Base-by-base conservation (phyloP, 64 coral and sea anemone genomes). In the Montipora foliosa region DNA sequence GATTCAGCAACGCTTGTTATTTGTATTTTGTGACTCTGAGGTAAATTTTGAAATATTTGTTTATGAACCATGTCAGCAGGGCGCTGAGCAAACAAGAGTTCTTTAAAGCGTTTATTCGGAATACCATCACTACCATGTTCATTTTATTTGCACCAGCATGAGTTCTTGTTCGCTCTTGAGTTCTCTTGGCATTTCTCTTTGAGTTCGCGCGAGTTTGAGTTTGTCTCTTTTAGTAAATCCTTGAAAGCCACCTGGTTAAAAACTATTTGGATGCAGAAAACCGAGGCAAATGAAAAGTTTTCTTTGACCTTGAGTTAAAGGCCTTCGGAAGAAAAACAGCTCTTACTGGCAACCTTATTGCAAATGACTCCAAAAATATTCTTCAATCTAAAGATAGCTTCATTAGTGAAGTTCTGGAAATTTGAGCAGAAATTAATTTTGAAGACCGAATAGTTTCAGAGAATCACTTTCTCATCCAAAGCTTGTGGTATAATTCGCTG, bases 271-370 rank as follows among this genome's bases (percentile, higher is more conserved):
- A 87, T 49, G 37, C 47, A 44, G 46, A 45, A 17, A 87, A 87
- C 59, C 58, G 49, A 83, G 80, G 80, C 22, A 83, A 83, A 44
- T 83, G 80, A 51, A 83, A 83, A 83, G 12, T 52, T 84, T 44
- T 87, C 24, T 70, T 87, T 87, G 57, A 68, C 16, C 69, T 69
- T 17, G 25, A 73, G 49, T 55, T 55, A 55, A 55, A 55, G 52
- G 7, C 67, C 47, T 52, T 55, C 0, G 70, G 48, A 21, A 72
- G 69, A 75, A 88, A 88, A 88, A 69, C 16, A 16, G 83, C 13
- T 44, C 70, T 87, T 22, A 19, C 37, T 64, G 64, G 83, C 64
- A 87, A 37, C 37, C 37, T 37, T 37, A 37, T 2, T 37, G 37
- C 37, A 37, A 37, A 37, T 37, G 37, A 37, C 37, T 37, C 37